phyloP scores from a whole-genome alignment of 2,888 invertebrate species.

The Mythimna loreyi region DNA sequence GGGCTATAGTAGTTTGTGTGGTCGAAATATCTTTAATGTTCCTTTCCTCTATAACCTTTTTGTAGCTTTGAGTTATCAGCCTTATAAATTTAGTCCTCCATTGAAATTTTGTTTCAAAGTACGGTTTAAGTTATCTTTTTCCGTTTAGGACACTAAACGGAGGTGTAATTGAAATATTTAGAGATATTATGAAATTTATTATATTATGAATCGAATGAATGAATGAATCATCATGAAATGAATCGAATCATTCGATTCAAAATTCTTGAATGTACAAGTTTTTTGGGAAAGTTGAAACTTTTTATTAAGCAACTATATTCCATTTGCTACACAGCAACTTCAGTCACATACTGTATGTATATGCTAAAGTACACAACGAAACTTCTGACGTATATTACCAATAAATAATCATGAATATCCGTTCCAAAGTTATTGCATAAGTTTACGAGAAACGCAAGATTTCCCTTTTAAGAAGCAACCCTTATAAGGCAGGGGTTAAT shows the following conservation, averaged over 20 bases:
- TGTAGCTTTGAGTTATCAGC: too few relatives aligned
- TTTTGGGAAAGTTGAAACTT: neutral
- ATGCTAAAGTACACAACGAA: constrained; percentile 20
- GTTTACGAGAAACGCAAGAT: constrained; percentile 59
- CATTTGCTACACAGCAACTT: neutral
- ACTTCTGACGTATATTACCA: constrained; percentile 52
- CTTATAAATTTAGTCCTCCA: too few relatives aligned
- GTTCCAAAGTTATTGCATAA: constrained; percentile 51
- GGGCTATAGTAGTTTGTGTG: too few relatives aligned
- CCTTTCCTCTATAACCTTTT: too few relatives aligned
- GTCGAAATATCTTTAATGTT: too few relatives aligned
- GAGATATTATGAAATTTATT: too few relatives aligned
- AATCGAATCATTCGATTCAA: too few relatives aligned
- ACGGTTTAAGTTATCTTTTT: neutral
- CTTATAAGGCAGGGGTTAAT: constrained; percentile 74
- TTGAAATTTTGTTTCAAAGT: too few relatives aligned
- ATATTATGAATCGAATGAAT: too few relatives aligned
- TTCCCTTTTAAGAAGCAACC: constrained; percentile 68
- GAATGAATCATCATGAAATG: too few relatives aligned
- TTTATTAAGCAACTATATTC: neutral
- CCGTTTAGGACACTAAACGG: too few relatives aligned
- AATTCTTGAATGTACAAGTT: neutral
- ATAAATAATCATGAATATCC: constrained; percentile 63
- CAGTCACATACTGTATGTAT: constrained; percentile 12
- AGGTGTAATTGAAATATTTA: too few relatives aligned